Evolutionary conservation across 2,888 invertebrate genomes (phyloP), one percentile per base, ranked within the genome.

Genomic region (Folsomia manolachei): DNA sequence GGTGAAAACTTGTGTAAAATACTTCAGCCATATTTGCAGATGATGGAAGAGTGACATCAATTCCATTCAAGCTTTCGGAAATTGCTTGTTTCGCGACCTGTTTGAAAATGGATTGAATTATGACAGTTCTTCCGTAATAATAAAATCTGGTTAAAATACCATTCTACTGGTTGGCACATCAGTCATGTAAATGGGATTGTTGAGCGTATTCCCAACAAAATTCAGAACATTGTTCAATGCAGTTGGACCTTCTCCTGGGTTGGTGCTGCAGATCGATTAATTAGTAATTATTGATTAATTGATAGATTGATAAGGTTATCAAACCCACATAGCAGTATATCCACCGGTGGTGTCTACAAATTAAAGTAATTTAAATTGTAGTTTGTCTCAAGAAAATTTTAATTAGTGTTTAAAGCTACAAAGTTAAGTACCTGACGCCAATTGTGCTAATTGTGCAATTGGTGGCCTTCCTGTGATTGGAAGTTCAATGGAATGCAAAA

Each of bases 401-500:
- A 39, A 18, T n/a, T n/a, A n/a, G 52, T 27, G 2, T 69, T 63
- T 26, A 63, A 75, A 11, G 39, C 23, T 70, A 73, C 75, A 1
- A n/a, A n/a, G n/a, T n/a, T 63, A 39, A 0, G 75, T 71, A 27
- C 51, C 73, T 52, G 21, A 27, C 11, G 73, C 53, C 51, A 74
- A 18, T n/a, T 27, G 24, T 1, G 73, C 72, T 24, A 76, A 63
- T 64, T 76, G 73, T 1, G 71, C 24, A 26, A n/a, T 51, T 11
- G 69, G 63, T 0, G 71, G 52, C 7, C 19, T 56, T 7, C 21
- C 21, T 7, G 65, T 67, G 4, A 64, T 67, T 2, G 26, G 25
- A 0, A 78, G 64, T 62, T 78, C 78, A 21, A 78, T 71, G 1
- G 73, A 53, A 56, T 70, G 73, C 7, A 78, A 23, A 63, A 73